Percentiles rank a stretch among this genome's conserved stretches.
Evolutionary conservation across 1,140 invertebrate genomes (phyloP).

Genomic region (Samia ricini): DNA sequence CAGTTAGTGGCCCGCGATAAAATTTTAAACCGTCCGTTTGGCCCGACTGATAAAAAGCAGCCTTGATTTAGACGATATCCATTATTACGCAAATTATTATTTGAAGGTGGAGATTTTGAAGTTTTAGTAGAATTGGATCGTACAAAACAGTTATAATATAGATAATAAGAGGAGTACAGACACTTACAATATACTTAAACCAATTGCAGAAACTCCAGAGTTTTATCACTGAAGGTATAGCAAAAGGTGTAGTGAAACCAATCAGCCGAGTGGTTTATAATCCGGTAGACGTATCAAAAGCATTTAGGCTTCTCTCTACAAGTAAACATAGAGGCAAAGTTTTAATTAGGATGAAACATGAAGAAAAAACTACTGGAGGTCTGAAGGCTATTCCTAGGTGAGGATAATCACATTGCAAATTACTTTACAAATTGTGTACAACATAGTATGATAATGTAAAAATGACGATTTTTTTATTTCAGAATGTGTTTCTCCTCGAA

Average conservation of each 20-base stretch:
- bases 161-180: too few species aligned
- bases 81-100: too few species aligned
- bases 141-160: too few species aligned
- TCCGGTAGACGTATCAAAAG: constrained; percentile 19
- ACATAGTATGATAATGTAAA: not conserved
- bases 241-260: constrained; percentile 24
- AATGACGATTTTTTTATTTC: constrained; percentile 13
- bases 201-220: constrained; percentile 24
- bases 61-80: too few species aligned
- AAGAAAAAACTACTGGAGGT: not conserved
- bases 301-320: constrained; percentile 22
- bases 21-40: too few species aligned
- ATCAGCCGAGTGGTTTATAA: constrained; percentile 24
- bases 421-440: too few species aligned
- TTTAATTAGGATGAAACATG: constrained; percentile 23
- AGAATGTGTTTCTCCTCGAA: constrained; percentile 27
- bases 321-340: constrained; percentile 21
- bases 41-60: too few species aligned
- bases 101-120: too few species aligned
- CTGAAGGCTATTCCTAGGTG: constrained; percentile 21
- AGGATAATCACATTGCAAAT: not conserved
- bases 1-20: too few species aligned
- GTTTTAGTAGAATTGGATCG: too few species aligned
- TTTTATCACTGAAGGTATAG: constrained; percentile 22
- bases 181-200: not conserved